A percentile compares a stretch with the other conserved stretches of the same genome.
These are phyloP conservation scores for Epistrophe grossulariae DNA, from an alignment of 2,888 invertebrate species.

Conservation along the genomic window DNA sequence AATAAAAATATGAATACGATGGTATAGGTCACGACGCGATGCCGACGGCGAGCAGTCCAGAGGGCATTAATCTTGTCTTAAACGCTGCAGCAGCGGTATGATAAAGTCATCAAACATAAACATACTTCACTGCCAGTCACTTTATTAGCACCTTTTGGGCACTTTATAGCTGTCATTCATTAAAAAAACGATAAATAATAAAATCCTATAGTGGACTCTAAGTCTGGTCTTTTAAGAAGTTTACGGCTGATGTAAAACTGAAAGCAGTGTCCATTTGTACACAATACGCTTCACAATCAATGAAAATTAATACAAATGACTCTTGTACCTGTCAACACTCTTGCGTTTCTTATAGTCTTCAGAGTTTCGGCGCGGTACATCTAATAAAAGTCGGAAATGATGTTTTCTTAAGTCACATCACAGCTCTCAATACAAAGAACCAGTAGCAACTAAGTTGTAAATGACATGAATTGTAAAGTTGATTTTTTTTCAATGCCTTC, in stretches of 20 bases:
- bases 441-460: conserved; percentile 65
- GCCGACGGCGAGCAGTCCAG: neutral
- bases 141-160: conserved; percentile 75
- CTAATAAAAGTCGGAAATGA: conserved; percentile 69
- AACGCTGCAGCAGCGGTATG: conserved; percentile 38
- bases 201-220: conserved; percentile 27
- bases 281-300: conserved; percentile 58
- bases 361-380: conserved; percentile 49
- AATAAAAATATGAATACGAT: conserved; percentile 45
- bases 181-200: conserved; percentile 55
- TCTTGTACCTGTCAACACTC: conserved; percentile 66
- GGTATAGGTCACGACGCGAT: conserved; percentile 16
- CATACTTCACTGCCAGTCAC: conserved; percentile 57
- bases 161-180: conserved; percentile 73
- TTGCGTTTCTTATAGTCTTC: conserved; percentile 34
- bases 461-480: conserved; percentile 46
- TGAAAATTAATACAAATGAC: conserved; percentile 67
- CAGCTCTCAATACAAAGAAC: conserved; percentile 46
- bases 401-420: conserved; percentile 57
- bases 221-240: conserved; percentile 26
- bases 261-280: conserved; percentile 66
- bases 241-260: conserved; percentile 51
- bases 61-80: conserved; percentile 53
- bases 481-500: conserved; percentile 23
- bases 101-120: conserved; percentile 62